These are phyloP conservation scores for Clupea harengus DNA, from an alignment of 2,113 vertebrate genomes.

Conservation along the genomic window DNA sequence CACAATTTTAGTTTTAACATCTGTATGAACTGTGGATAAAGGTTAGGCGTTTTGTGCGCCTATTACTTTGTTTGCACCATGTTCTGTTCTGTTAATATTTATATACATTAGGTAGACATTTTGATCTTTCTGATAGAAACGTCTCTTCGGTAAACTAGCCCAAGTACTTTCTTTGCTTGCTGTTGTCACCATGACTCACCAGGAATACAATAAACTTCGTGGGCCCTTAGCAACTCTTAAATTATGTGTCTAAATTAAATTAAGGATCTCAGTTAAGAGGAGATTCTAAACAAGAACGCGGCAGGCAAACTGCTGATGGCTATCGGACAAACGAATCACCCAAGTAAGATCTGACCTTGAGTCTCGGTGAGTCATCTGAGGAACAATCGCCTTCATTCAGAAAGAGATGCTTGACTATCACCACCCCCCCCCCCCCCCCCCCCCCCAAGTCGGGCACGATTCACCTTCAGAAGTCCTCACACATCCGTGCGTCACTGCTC, in stretches of 20 bases:
- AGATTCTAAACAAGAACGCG: neutral
- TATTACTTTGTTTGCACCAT: too few relatives aligned
- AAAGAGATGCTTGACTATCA: neutral
- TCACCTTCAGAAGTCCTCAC: conserved; percentile 44
- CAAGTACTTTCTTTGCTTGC: neutral
- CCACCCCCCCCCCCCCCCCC: neutral
- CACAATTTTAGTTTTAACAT: too few relatives aligned
- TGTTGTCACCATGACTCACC: neutral
- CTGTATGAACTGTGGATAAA: too few relatives aligned
- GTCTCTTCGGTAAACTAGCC: too few relatives aligned
- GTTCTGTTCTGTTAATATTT: too few relatives aligned
- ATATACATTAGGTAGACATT: too few relatives aligned
- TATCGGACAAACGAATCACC: neutral
- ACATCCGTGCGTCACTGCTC: conserved; percentile 24
- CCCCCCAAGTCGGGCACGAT: neutral
- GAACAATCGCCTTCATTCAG: conserved; percentile 7
- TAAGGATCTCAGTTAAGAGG: neutral
- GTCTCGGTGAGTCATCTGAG: neutral
- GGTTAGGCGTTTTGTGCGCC: too few relatives aligned
- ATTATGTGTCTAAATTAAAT: neutral
- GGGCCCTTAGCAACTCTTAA: neutral
- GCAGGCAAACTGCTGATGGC: neutral
- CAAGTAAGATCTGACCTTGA: neutral
- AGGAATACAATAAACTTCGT: neutral
- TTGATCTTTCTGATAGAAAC: too few relatives aligned